Conservation (phyloP, 1,140 invertebrate genomes). For the Rhopalosiphum padi region DNA sequence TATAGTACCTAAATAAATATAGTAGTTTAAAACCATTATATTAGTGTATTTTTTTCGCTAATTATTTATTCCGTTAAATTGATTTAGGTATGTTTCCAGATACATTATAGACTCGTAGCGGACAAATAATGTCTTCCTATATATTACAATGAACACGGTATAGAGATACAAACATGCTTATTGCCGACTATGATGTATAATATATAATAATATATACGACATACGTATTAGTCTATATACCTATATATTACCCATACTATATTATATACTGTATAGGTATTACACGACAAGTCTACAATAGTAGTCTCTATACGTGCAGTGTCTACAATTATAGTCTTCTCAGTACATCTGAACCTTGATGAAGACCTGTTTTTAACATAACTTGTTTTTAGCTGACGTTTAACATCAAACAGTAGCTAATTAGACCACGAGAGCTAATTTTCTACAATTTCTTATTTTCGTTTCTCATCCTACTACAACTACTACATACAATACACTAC, state of each 20-base stretch:
- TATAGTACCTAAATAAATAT: not conserved
- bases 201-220: not conserved
- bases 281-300: not conserved
- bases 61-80: not conserved
- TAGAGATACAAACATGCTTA: not conserved
- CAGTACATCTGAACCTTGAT: not conserved
- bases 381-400: slow-evolving; percentile 33
- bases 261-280: no score
- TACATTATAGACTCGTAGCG: not conserved
- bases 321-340: not conserved
- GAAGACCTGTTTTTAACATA: slow-evolving; percentile 4
- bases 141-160: not conserved
- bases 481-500: no score
- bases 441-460: not conserved
- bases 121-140: not conserved
- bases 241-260: no score
- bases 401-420: slow-evolving; percentile 30
- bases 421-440: not conserved
- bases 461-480: not conserved
- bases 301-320: not conserved
- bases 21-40: no score
- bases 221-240: no score
- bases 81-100: no score
- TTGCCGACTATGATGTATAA: not conserved
- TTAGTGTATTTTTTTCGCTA: not conserved